Conservation (phyloP, 2,888 invertebrate species). For the Hyles lineata region DNA sequence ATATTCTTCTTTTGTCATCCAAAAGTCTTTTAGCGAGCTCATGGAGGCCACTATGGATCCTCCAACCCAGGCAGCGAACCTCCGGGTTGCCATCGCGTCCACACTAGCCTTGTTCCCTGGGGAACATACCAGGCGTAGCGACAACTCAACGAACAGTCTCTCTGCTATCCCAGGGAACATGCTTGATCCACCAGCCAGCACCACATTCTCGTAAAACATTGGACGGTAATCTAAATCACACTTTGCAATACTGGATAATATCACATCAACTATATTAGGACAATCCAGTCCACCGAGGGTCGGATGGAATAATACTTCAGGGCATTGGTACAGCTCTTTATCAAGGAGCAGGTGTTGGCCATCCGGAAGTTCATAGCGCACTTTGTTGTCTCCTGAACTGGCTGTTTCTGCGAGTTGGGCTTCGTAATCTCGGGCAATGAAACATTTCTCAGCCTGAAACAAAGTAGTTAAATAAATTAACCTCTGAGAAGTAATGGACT, state of each 20-base stretch:
- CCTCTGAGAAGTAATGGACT: too few species aligned
- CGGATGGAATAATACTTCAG: constrained; percentile 94
- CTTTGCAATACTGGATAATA: constrained; percentile 84
- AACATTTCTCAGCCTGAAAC: constrained; percentile 65
- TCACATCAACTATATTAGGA: constrained; percentile 88
- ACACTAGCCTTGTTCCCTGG: constrained; percentile 88
- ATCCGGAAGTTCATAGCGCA: constrained; percentile 93
- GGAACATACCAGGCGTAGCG: constrained; percentile 72
- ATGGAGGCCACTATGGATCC: constrained; percentile 97
- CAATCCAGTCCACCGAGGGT: constrained; percentile 91
- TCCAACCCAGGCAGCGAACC: constrained; percentile 98
- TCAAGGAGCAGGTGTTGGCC: constrained; percentile 92
- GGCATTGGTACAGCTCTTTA: constrained; percentile 92
- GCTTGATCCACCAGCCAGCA: constrained; percentile 92
- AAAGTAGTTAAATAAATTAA: constrained; percentile 49
- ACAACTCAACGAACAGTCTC: constrained; percentile 94
- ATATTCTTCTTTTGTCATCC: constrained; percentile 97
- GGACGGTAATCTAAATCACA: constrained; percentile 92
- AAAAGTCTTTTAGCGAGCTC: constrained; percentile 96
- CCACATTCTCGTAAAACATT: constrained; percentile 94
- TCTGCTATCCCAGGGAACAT: constrained; percentile 96
- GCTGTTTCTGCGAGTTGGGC: constrained; percentile 43
- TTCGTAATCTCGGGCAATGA: constrained; percentile 59
- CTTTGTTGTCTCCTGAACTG: constrained; percentile 90
- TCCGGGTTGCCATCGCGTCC: constrained; percentile 93